A percentile compares a stretch with the other conserved stretches of the same genome.
Conservation (phyloP, 2,113 vertebrate species). For the Aspidoscelis tigris region DNA sequence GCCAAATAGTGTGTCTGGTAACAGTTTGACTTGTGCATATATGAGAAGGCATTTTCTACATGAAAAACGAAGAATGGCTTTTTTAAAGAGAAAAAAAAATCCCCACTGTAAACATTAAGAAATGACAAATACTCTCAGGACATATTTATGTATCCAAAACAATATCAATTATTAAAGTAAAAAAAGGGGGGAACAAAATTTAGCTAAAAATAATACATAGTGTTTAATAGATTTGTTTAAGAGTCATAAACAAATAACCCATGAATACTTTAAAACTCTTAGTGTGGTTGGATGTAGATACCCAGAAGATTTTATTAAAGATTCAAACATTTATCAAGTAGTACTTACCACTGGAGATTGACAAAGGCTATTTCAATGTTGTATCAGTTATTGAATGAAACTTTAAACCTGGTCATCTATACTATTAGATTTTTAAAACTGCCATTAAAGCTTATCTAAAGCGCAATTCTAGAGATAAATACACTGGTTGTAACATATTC, state of each 20-base stretch:
- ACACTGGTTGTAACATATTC: background rate
- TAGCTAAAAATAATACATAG: slow-evolving; percentile 66
- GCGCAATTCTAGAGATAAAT: background rate
- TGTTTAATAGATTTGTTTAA: slow-evolving; percentile 72
- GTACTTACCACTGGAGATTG: slow-evolving; percentile 53
- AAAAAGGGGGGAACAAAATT: slow-evolving; percentile 45
- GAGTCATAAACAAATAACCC: slow-evolving; percentile 70
- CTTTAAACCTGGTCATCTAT: too few species aligned
- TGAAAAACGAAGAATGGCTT: slow-evolving; percentile 36
- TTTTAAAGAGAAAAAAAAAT: slow-evolving; percentile 53
- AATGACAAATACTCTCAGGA: slow-evolving; percentile 72
- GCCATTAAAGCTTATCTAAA: background rate
- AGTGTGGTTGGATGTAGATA: slow-evolving; percentile 59
- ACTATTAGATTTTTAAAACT: background rate
- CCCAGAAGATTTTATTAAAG: slow-evolving; percentile 70
- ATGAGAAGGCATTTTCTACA: slow-evolving; percentile 38
- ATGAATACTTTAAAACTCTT: slow-evolving; percentile 71
- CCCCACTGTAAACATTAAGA: slow-evolving; percentile 65
- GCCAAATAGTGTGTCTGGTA: slow-evolving; percentile 48
- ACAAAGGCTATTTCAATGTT: slow-evolving; percentile 19
- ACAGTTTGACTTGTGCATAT: slow-evolving; percentile 46
- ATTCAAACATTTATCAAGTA: slow-evolving; percentile 60
- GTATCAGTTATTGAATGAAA: background rate
- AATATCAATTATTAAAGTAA: slow-evolving; percentile 71
- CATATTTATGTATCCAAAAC: slow-evolving; percentile 72